Percentiles rank a stretch among this genome's conserved stretches.
phyloP scores from a whole-genome alignment of 1,140 invertebrate genomes.

The Wasmannia auropunctata region DNA sequence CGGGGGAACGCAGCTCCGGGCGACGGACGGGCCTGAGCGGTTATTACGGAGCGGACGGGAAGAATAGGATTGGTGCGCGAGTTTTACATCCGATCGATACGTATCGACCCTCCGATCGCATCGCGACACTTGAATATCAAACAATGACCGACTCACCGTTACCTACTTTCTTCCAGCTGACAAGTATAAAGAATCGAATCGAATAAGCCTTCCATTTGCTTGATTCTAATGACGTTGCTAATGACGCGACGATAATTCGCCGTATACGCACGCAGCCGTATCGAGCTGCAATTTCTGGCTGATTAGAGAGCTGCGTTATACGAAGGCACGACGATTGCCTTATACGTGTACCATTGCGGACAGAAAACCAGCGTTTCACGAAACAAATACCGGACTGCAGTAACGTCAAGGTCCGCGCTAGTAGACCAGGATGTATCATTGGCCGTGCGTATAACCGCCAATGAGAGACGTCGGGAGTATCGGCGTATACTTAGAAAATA shows the following conservation, averaged over 20 bases:
- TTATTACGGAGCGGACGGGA: not conserved
- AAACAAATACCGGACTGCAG: constrained; percentile 19
- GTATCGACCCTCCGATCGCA: not conserved
- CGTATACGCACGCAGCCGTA: not conserved
- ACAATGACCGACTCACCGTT: too few species aligned
- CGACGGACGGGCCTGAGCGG: not conserved
- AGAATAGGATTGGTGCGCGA: not conserved
- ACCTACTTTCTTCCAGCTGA: not conserved
- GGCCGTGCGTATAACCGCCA: constrained; percentile 1
- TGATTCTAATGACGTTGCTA: not conserved
- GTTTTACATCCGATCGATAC: constrained; percentile 9
- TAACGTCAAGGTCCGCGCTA: not conserved
- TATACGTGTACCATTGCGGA: not conserved
- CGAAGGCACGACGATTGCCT: not conserved
- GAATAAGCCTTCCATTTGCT: not conserved
- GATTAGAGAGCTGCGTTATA: constrained; percentile 12
- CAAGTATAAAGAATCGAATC: not conserved
- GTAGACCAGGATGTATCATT: not conserved
- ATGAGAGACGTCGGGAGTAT: constrained; percentile 35
- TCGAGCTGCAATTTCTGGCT: constrained; percentile 15
- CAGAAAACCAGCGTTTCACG: constrained; percentile 11
- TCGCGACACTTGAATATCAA: not conserved
- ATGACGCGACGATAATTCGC: constrained; percentile 11
- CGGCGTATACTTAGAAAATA: constrained; percentile 33
- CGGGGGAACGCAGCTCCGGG: not conserved